Conservation (phyloP, 1,140 invertebrate species). For the Camponotus pennsylvanicus region DNA sequence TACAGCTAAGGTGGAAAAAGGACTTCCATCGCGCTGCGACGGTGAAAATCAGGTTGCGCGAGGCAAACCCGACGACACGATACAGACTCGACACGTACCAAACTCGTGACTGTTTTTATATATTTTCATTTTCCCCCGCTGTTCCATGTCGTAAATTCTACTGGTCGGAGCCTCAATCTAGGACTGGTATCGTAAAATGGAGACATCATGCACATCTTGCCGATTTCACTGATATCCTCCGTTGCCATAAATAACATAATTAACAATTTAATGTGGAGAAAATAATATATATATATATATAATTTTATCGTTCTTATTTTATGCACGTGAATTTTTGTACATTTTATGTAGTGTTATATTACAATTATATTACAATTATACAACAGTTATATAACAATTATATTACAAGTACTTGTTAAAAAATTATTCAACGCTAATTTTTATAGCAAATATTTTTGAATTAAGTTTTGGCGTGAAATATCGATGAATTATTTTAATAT, state of each 20-base stretch:
- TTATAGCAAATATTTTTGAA: background rate
- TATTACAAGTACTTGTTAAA: background rate
- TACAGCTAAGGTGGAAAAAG: conserved; percentile 31
- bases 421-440: background rate
- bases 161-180: conserved; percentile 12
- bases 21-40: background rate
- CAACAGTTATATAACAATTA: background rate
- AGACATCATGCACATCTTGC: background rate
- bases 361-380: background rate
- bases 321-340: background rate
- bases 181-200: conserved; percentile 3
- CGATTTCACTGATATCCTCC: background rate
- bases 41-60: conserved; percentile 47
- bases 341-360: no score
- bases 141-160: conserved; percentile 41
- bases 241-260: background rate
- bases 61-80: conserved; percentile 25
- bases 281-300: background rate
- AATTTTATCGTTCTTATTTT: background rate
- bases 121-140: conserved; percentile 51
- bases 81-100: conserved; percentile 36
- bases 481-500: background rate
- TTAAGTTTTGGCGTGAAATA: background rate
- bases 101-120: conserved; percentile 53
- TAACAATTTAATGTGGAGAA: background rate